Evolutionary conservation across 1,140 invertebrate genomes (phyloP), one percentile per base, ranked within the genome.

Genomic region (Cydia amplana): DNA sequence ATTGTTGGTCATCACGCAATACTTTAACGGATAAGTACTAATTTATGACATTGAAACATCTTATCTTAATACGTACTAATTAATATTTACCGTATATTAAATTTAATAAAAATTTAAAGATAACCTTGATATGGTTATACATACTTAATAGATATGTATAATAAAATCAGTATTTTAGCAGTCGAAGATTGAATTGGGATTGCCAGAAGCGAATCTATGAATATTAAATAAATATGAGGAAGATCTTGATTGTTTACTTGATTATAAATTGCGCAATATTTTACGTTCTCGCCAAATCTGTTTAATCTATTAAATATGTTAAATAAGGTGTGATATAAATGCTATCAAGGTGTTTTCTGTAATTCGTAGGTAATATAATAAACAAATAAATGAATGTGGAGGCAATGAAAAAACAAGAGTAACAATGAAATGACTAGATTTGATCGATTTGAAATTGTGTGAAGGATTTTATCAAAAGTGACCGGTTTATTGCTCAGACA

Each of bases 1-100:
- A 70, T 43, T 70, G 65, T 70, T 18, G 65, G 14, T 70, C 65
- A 40, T 70, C 65, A 70, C 36, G 65, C 65, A 70, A 70, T 70
- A 32, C 14, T 2, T 70, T 70, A 28, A 65, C 16, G 28, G 12
- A 32, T 32, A 36, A 65, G 36, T 36, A 20, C 36, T 36, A 40
- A 70, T 70, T 70, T 70, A 28, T 43, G 36, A 70, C 65, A 70
- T 70, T 70, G 65, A 40, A 70, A 20, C 2, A 3, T 20, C 20
- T 36, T 70, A n/a, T 40, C 32, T 70, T 70, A 70, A 9, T 70
- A 10, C 12, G 0, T 0, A 9, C 10, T 14, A 67, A 25, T n/a
- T 51, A 4, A 51, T 7, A 51, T 18, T 51, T 18, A 16, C 4
- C 25, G 20, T 64, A 6, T 28, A 64, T 65, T 32, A 10, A 63